A percentile compares a stretch with the other conserved stretches of the same genome.
Evolutionary conservation across 2,113 vertebrate genomes (phyloP).

Genomic region (Dunckerocampus dactyliophorus): DNA sequence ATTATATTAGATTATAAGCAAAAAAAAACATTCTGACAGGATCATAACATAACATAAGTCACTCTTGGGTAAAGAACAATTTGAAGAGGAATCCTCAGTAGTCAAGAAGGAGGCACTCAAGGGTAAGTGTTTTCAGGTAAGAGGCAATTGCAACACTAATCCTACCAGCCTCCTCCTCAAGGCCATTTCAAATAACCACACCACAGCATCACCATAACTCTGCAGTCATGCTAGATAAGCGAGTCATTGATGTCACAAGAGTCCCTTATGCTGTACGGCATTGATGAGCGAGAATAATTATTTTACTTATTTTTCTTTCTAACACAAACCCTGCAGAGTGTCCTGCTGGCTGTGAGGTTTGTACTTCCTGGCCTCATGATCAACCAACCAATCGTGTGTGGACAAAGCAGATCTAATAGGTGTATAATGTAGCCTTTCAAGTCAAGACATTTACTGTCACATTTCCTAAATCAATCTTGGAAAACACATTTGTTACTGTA

Average conservation of each 20-base stretch:
- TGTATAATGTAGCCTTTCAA: not conserved
- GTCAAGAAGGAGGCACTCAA: conserved; percentile 51
- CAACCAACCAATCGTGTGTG: not conserved
- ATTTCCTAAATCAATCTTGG: not conserved
- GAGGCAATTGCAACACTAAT: conserved; percentile 49
- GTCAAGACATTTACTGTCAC: not conserved
- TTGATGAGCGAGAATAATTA: not conserved
- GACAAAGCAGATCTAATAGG: not conserved
- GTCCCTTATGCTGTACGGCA: not conserved
- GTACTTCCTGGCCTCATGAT: not conserved
- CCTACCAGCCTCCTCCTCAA: conserved; percentile 57
- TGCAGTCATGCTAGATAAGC: conserved; percentile 23
- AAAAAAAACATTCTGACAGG: not conserved
- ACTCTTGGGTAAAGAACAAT: not conserved
- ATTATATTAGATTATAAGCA: too few relatives aligned
- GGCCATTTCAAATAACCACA: conserved; percentile 54
- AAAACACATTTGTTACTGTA: not conserved
- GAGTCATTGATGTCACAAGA: not conserved
- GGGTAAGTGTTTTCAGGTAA: conserved; percentile 51
- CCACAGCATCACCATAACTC: conserved; percentile 37
- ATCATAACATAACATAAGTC: not conserved
- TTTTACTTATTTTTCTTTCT: not conserved
- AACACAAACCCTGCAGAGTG: not conserved
- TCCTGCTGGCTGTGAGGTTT: not conserved
- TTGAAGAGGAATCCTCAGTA: conserved; percentile 44